Evolutionary conservation across 2,797 vertebrate species (phyloP).

Genomic region (Malacoctenus gilli): DNA sequence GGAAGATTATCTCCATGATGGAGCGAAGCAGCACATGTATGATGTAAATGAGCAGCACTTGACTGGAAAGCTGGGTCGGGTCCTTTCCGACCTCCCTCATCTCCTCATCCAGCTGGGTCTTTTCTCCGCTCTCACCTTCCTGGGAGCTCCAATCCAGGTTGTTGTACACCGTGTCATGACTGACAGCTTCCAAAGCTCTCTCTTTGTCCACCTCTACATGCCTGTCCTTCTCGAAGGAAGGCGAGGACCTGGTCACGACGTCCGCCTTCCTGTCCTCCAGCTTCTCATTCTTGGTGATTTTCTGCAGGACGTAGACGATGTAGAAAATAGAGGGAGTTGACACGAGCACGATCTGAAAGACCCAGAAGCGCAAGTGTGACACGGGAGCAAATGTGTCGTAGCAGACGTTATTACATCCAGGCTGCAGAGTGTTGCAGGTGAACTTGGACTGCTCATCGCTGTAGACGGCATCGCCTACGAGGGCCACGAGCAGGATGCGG

Average conservation of each 20-base stretch:
- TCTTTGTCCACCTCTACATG: slow-evolving; percentile 36
- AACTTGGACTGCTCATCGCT: slow-evolving; percentile 79
- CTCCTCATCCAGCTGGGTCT: slow-evolving; percentile 56
- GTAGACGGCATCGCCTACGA: slow-evolving; percentile 76
- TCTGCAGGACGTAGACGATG: slow-evolving; percentile 75
- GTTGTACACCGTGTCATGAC: slow-evolving; percentile 18
- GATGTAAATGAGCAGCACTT: slow-evolving; percentile 73
- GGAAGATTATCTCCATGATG: slow-evolving; percentile 77
- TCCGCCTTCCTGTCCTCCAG: slow-evolving; percentile 53
- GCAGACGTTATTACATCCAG: slow-evolving; percentile 79
- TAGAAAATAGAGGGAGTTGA: slow-evolving; percentile 78
- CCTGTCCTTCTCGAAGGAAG: slow-evolving; percentile 23
- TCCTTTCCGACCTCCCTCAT: slow-evolving; percentile 52
- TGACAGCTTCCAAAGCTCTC: slow-evolving; percentile 25
- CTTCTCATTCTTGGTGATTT: slow-evolving; percentile 78
- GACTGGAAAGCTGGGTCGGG: slow-evolving; percentile 66
- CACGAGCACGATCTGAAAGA: slow-evolving; percentile 80
- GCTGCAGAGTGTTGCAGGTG: slow-evolving; percentile 77
- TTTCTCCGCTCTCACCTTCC: slow-evolving; percentile 54
- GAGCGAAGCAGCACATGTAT: slow-evolving; percentile 72
- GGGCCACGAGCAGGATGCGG: slow-evolving; percentile 75
- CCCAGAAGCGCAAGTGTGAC: slow-evolving; percentile 80
- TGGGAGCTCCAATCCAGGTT: slow-evolving; percentile 51
- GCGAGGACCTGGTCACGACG: slow-evolving; percentile 14
- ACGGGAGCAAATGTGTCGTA: slow-evolving; percentile 73